phyloP scores from a whole-genome alignment of 1,140 invertebrate species.

The Pseudomyrmex cubaensis region DNA sequence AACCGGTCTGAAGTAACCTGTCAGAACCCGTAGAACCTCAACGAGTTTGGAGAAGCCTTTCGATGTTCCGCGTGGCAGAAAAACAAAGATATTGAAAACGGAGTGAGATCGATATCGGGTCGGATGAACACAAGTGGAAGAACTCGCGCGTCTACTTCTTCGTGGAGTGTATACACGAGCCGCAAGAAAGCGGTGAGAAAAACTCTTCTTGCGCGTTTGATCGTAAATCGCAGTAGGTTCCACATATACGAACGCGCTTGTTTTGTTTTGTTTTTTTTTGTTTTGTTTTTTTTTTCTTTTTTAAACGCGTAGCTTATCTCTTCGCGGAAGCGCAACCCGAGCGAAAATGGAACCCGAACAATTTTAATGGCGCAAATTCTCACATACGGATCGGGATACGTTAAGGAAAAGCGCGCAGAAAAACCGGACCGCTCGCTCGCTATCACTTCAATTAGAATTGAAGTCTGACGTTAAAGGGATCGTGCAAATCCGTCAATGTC shows the following conservation, averaged over 20 bases:
- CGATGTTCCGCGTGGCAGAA: constrained; percentile 60
- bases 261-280: no score
- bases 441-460: constrained; percentile 59
- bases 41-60: constrained; percentile 62
- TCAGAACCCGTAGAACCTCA: constrained; percentile 60
- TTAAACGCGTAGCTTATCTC: constrained; percentile 10
- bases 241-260: constrained; percentile 15
- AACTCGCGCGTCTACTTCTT: constrained; percentile 55
- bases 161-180: constrained; percentile 24
- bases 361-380: constrained; percentile 59
- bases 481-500: constrained; percentile 58
- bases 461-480: constrained; percentile 47
- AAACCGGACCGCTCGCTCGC: constrained; percentile 38
- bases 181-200: constrained; percentile 54
- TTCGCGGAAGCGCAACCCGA: constrained; percentile 31
- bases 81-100: constrained; percentile 61
- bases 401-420: constrained; percentile 47
- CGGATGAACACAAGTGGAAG: constrained; percentile 53
- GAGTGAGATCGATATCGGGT: constrained; percentile 56
- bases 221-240: constrained; percentile 38
- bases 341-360: constrained; percentile 45
- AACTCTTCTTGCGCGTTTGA: constrained; percentile 47
- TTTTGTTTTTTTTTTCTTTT: no score
- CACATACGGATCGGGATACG: constrained; percentile 47
- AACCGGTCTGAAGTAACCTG: constrained; percentile 62